Conservation (phyloP, 1,140 invertebrate genomes). For the Andricus grossulariae region DNA sequence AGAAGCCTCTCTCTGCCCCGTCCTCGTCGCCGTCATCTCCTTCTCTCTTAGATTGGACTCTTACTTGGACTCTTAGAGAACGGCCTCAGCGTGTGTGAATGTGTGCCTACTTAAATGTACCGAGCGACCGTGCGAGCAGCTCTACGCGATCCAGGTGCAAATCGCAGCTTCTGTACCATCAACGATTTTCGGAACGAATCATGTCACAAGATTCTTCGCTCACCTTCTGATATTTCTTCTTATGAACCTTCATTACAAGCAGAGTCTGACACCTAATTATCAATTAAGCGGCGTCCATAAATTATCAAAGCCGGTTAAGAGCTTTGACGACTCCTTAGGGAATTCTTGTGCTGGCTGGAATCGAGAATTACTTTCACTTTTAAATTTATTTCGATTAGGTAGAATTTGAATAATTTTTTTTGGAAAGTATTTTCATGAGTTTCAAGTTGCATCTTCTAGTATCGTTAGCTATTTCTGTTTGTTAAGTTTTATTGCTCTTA, state of each 20-base stretch:
- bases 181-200: constrained; percentile 45
- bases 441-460: too few species aligned
- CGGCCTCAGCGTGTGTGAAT: constrained; percentile 45
- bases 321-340: neutral
- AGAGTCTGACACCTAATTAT: neutral
- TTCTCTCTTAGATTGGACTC: constrained; percentile 12
- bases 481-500: too few species aligned
- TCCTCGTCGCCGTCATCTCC: neutral
- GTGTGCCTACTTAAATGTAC: constrained; percentile 54
- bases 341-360: too few species aligned
- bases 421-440: too few species aligned
- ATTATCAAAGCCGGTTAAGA: neutral
- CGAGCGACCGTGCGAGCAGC: constrained; percentile 39
- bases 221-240: constrained; percentile 16
- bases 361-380: too few species aligned
- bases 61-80: constrained; percentile 3
- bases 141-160: constrained; percentile 50
- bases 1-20: constrained; percentile 29
- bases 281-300: neutral
- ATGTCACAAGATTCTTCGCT: neutral
- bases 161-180: constrained; percentile 48
- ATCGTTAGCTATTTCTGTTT: too few species aligned
- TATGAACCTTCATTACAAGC: constrained; percentile 8
- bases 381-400: too few species aligned
- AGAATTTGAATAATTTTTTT: too few species aligned